Percentiles rank a stretch among this genome's conserved stretches.
Evolutionary conservation across 2,888 invertebrate genomes (phyloP).

Genomic region (Conops quadrifasciatus): DNA sequence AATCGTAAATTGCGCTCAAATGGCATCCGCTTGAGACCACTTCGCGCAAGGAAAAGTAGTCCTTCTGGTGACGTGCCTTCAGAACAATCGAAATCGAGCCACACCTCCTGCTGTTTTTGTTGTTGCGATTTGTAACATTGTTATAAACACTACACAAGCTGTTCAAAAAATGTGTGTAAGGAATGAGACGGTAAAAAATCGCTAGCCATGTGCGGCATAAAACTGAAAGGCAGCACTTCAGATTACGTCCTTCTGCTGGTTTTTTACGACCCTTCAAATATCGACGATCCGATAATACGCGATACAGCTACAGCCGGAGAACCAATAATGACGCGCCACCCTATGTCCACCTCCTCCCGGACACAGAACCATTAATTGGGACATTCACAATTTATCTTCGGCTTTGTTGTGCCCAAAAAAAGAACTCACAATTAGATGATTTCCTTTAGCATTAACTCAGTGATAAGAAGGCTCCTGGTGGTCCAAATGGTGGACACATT

Average conservation of each 20-base stretch:
- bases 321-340: constrained; percentile 11
- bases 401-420: not conserved
- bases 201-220: constrained; percentile 16
- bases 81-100: constrained; percentile 15
- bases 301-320: not conserved
- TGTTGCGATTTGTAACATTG: constrained; percentile 37
- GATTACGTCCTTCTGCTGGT: constrained; percentile 52
- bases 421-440: constrained; percentile 30
- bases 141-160: constrained; percentile 59
- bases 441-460: constrained; percentile 7
- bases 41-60: constrained; percentile 7
- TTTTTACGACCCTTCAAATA: constrained; percentile 22
- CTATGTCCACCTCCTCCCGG: not conserved
- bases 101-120: constrained; percentile 11
- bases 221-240: constrained; percentile 48
- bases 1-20: not conserved
- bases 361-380: constrained; percentile 20
- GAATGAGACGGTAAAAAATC: constrained; percentile 36
- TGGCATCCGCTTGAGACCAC: not conserved
- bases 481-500: constrained; percentile 47
- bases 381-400: constrained; percentile 20
- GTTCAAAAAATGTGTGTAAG: constrained; percentile 51
- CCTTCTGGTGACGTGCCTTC: not conserved
- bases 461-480: constrained; percentile 20
- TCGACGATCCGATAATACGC: constrained; percentile 5